A percentile compares a stretch with the other conserved stretches of the same genome.
Conservation (phyloP, 2,797 vertebrate species). For the Pangasius macronema region DNA sequence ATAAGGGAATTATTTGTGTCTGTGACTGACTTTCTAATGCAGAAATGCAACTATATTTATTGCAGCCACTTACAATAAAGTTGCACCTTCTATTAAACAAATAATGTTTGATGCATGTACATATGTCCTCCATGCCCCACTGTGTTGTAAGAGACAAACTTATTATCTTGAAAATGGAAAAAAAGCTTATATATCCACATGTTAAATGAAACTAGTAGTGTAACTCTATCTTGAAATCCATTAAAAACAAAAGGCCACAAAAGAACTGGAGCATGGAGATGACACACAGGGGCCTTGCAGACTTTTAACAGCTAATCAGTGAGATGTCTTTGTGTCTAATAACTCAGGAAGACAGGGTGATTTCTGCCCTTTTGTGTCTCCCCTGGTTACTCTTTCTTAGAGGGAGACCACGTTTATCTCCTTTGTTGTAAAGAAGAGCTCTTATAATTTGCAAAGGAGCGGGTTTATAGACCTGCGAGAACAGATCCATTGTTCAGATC, state of each 20-base stretch:
- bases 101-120: not conserved
- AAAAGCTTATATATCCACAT: not conserved
- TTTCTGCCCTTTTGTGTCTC: conserved; percentile 38
- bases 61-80: not conserved
- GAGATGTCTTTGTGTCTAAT: conserved; percentile 28
- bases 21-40: conserved; percentile 12
- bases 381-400: conserved; percentile 34
- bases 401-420: conserved; percentile 6
- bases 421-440: conserved; percentile 2
- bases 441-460: not conserved
- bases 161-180: not conserved
- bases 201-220: not conserved
- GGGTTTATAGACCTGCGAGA: too few relatives aligned
- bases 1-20: conserved; percentile 20
- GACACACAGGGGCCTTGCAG: not conserved
- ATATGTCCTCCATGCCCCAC: not conserved
- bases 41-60: not conserved
- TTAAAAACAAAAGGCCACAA: not conserved
- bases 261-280: conserved; percentile 10
- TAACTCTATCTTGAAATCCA: not conserved
- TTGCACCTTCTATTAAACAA: not conserved
- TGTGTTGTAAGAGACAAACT: not conserved
- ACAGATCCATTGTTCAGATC: too few relatives aligned
- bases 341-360: conserved; percentile 25
- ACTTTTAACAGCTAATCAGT: conserved; percentile 27